These are phyloP conservation scores for Uropetala carovei DNA, from an alignment of 2,888 invertebrate species.

Conservation along the genomic window DNA sequence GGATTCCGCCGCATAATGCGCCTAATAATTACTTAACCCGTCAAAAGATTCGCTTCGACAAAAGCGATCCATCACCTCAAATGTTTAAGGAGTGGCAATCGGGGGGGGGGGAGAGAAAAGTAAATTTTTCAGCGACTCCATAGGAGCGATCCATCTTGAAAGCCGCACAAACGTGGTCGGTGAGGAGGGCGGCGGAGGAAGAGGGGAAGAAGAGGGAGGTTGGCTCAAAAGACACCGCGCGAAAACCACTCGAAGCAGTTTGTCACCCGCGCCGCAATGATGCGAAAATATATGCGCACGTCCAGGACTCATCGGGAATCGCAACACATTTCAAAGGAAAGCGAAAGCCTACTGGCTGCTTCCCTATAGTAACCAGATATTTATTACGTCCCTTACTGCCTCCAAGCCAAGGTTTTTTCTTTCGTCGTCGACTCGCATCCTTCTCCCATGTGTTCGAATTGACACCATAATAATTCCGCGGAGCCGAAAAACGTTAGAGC, in stretches of 20 bases:
- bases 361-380: background rate
- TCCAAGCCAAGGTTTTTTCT: background rate
- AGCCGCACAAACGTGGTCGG: background rate
- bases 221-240: constrained; percentile 24
- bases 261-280: constrained; percentile 12
- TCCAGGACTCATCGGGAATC: background rate
- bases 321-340: background rate
- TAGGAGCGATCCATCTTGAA: background rate
- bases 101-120: background rate
- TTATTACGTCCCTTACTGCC: background rate
- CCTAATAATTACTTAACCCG: constrained; percentile 30
- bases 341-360: background rate
- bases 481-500: background rate
- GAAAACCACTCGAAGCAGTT: constrained; percentile 17
- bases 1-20: constrained; percentile 5
- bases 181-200: no score
- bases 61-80: background rate
- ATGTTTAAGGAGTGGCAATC: constrained; percentile 14
- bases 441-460: background rate
- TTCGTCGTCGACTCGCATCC: background rate
- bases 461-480: background rate
- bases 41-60: background rate
- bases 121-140: constrained; percentile 24
- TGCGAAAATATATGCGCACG: constrained; percentile 7
- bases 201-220: background rate